Evolutionary conservation across 2,888 invertebrate species (phyloP), one percentile per base, ranked within the genome.

Genomic region (Scaptomyza parva): DNA sequence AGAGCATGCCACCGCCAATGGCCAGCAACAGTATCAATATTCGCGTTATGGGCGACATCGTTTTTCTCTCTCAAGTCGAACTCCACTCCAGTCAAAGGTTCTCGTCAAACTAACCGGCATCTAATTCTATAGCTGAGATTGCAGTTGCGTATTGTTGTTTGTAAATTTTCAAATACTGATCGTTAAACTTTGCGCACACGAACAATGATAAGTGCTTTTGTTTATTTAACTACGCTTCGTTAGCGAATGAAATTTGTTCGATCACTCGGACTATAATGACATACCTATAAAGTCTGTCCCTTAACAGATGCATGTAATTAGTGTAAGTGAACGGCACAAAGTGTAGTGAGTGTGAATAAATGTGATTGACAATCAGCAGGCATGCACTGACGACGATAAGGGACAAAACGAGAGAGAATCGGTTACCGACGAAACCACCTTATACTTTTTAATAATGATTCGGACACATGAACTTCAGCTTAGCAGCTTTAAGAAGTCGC

Each of bases 21-120:
- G 88, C 87, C 41, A 90, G 69, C 22, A 87, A 3, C 7, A 90
- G 74, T 24, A 88, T 70, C 33, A 89, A 51, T 28, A 89, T 60
- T 5, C 89, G 76, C 18, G 48, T 68, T 26, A 78, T 14, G 3
- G 70, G 62, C 6, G 88, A 81, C 90, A 89, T 88, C 40, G 17
- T 41, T 40, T 39, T 2, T 37, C 11, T 12, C 18, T 33, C 6
- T 12, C 8, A 26, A 9, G 6, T 33, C 26, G 37, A 50, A 51
- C 64, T 53, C 18, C 22, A 18, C 22, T 14, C 33, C 4, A 17
- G 9, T 53, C 76, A 35, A 65, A 58, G n/a, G 72, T 65, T 61
- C n/a, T 12, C 39, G 43, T 44, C 24, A 52, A 26, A 74, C 71
- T 72, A 55, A 53, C 30, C 3, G 28, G 12, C 24, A 17, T 26